Percentiles rank a stretch among this genome's conserved stretches.
Conservation (phyloP, 2,888 invertebrate genomes). For the Drosophila acutilabella region DNA sequence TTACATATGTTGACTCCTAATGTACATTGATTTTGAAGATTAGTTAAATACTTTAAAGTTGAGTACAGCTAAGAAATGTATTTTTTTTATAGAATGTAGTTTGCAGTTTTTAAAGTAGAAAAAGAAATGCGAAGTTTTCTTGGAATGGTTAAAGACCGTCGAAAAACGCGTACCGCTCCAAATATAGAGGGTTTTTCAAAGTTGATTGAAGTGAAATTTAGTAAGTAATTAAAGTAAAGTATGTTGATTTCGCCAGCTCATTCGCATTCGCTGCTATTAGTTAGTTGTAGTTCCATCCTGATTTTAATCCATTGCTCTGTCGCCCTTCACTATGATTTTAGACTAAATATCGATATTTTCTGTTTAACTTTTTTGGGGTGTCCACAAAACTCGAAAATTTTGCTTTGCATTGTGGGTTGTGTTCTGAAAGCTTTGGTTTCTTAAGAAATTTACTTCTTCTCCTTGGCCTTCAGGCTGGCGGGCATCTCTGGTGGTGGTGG, state of each 20-base stretch:
- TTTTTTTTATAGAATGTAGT: constrained; percentile 22
- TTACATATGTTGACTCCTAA: constrained; percentile 30
- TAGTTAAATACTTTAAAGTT: constrained; percentile 61
- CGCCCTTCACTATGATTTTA: constrained; percentile 26
- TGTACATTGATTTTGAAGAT: constrained; percentile 28
- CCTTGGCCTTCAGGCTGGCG: constrained; percentile 89
- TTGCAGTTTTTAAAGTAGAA: constrained; percentile 8
- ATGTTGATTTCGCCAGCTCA: constrained; percentile 42
- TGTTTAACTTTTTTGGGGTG: constrained; percentile 1
- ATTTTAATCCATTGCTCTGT: constrained; percentile 16
- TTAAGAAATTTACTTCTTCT: neutral
- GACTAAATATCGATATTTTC: constrained; percentile 34
- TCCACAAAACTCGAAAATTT: constrained; percentile 7
- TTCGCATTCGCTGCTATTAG: constrained; percentile 1
- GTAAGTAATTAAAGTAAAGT: constrained; percentile 23
- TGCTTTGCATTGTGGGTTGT: constrained; percentile 22
- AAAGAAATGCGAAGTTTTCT: constrained; percentile 28
- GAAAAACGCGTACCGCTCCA: constrained; percentile 6
- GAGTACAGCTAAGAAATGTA: constrained; percentile 58
- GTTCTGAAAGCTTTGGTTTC: neutral
- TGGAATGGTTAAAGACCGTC: constrained; percentile 37
- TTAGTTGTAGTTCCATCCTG: constrained; percentile 7
- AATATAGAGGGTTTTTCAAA: neutral
- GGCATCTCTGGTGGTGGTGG: constrained; percentile 97
- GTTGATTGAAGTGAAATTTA: constrained; percentile 3